Conservation (phyloP, 2,113 vertebrate species). For the Toxostoma redivivum region DNA sequence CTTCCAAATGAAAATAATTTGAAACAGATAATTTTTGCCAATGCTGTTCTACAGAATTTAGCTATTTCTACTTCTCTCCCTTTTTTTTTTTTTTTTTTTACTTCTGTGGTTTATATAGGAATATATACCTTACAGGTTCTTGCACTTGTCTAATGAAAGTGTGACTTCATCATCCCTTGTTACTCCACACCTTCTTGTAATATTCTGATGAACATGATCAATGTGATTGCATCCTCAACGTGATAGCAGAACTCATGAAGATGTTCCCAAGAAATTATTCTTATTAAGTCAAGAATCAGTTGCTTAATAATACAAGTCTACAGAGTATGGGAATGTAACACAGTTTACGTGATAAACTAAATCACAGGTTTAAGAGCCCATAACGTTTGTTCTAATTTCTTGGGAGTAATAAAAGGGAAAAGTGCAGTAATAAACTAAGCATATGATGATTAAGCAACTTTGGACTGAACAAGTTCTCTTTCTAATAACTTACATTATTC, state of each 20-base stretch:
- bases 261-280: not conserved
- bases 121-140: not conserved
- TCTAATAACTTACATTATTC: slow-evolving; percentile 14
- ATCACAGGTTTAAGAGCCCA: not conserved
- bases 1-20: not conserved
- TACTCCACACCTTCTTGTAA: not conserved
- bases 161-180: not conserved
- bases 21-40: not conserved
- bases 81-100: too few species aligned
- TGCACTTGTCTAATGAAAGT: not conserved
- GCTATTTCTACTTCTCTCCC: too few species aligned
- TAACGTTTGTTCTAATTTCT: slow-evolving; percentile 22
- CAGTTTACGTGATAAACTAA: not conserved
- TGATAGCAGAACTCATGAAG: not conserved
- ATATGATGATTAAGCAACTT: slow-evolving; percentile 33
- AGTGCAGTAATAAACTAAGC: not conserved
- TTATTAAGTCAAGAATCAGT: not conserved
- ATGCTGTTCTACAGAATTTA: not conserved
- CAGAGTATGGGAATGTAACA: not conserved
- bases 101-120: not conserved
- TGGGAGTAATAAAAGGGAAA: slow-evolving; percentile 26
- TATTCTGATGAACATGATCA: not conserved
- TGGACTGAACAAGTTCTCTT: not conserved
- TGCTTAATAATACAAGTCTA: not conserved
- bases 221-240: not conserved